Conservation (phyloP, 2,888 invertebrate genomes). For the Pandemis heparana region DNA sequence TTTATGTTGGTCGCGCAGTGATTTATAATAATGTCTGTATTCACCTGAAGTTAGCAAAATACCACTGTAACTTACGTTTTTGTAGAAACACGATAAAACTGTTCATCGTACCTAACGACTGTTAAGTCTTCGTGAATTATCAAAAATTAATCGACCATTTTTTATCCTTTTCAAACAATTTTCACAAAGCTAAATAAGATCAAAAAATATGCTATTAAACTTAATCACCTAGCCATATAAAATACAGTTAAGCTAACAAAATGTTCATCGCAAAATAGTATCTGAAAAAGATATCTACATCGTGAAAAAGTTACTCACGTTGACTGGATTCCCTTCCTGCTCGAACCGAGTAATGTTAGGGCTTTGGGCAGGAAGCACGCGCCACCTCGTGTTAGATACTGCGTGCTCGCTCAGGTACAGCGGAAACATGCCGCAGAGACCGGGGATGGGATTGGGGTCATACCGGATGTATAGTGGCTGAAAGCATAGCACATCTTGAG, state of each 20-base stretch:
- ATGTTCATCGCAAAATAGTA: too few species aligned
- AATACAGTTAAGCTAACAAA: too few species aligned
- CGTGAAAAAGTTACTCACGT: constrained; percentile 53
- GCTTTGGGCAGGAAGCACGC: constrained; percentile 69
- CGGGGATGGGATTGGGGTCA: constrained; percentile 77
- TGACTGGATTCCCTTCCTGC: constrained; percentile 66
- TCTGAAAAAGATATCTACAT: too few species aligned
- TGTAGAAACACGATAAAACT: background rate
- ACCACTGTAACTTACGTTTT: background rate
- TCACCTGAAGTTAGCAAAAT: constrained; percentile 64
- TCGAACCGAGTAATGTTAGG: constrained; percentile 75
- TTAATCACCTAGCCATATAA: too few species aligned
- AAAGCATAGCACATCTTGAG: constrained; percentile 49
- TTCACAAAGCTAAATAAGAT: too few species aligned
- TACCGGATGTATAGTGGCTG: constrained; percentile 78
- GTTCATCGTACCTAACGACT: background rate
- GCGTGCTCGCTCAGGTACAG: constrained; percentile 74
- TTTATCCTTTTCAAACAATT: background rate
- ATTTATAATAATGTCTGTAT: constrained; percentile 75
- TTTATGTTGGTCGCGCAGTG: constrained; percentile 79
- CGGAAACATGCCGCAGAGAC: constrained; percentile 70
- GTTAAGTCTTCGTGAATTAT: too few species aligned
- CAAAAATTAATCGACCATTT: background rate
- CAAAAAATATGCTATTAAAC: too few species aligned
- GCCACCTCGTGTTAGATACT: constrained; percentile 78